Evolutionary conservation across 2,797 vertebrate genomes (phyloP), one percentile per base, ranked within the genome.

Genomic region (Pitangus sulphuratus): DNA sequence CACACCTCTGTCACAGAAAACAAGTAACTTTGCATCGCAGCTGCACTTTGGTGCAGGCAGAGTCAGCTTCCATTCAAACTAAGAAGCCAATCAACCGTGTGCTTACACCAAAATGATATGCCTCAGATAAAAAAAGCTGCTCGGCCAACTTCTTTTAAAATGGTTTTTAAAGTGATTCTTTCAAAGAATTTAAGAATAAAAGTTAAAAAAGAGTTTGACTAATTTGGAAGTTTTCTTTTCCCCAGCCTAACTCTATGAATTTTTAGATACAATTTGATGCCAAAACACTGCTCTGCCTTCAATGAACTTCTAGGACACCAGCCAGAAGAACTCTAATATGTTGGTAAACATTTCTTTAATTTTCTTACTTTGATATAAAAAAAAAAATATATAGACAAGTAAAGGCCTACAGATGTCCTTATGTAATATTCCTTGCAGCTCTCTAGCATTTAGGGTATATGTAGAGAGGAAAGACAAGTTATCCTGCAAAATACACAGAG

Each of bases 281-380:
- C 88, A 87, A 89, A 88, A 69, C 11, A 68, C 24, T 30, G 47
- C 28, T 93, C 66, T 87, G 77, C 40, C 84, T 82, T 82, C 88
- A 58, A 15, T 44, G 48, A 87, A 65, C 70, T 81, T 69, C 47
- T 37, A 85, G 78, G 78, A 90, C 44, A 80, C 4, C 1, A 5
- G 81, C 71, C 78, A 89, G 88, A 24, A 92, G 53, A 80, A 79
- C 31, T 75, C 56, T 64, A 87, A 4, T 28, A 80, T 13, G 22
- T 28, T 89, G 37, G 60, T 91, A 87, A 95, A 71, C 18, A 68
- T 10, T 20, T 66, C 9, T 80, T 78, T 40, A 14, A 82, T 69
- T 84, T 65, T 39, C 21, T 60, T 37, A 44, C 87, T 91, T 56
- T 20, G 24, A 71, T 61, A 90, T 33, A 15, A 57, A 83, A 65